A percentile compares a stretch with the other conserved stretches of the same genome.
Evolutionary conservation across 2,113 vertebrate genomes (phyloP).

Genomic region (Xyliphius kryptos): DNA sequence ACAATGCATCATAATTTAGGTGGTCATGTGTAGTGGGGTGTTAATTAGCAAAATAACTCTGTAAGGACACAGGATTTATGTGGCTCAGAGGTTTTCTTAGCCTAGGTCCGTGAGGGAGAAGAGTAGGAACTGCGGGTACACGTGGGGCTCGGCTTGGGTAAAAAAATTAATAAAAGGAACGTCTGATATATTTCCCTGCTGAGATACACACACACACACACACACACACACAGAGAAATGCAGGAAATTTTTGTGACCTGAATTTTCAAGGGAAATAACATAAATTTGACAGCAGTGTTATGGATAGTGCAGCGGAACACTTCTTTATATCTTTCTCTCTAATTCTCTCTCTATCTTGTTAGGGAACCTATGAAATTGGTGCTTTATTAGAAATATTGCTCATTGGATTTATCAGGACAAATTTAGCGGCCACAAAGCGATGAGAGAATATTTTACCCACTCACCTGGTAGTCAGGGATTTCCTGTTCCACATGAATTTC

Average conservation of each 20-base stretch:
- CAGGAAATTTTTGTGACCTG: constrained; percentile 42
- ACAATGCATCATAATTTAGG: constrained; percentile 75
- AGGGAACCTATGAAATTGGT: constrained; percentile 23
- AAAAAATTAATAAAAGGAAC: constrained; percentile 40
- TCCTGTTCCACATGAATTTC: constrained; percentile 67
- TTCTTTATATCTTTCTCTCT: not conserved
- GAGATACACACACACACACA: constrained; percentile 37
- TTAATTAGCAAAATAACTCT: constrained; percentile 82
- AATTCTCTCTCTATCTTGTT: not conserved
- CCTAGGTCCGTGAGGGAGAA: not conserved
- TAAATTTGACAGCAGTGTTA: constrained; percentile 27
- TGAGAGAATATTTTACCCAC: constrained; percentile 49
- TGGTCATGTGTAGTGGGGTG: constrained; percentile 72
- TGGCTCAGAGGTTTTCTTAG: constrained; percentile 20
- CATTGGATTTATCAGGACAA: constrained; percentile 27
- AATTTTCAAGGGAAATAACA: constrained; percentile 37
- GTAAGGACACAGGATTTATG: constrained; percentile 41
- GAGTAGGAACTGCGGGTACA: constrained; percentile 21
- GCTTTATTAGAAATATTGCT: constrained; percentile 35
- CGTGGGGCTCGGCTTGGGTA: constrained; percentile 29
- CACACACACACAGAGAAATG: no score
- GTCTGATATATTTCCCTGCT: constrained; percentile 37
- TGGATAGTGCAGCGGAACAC: not conserved
- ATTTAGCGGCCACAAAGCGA: constrained; percentile 4
- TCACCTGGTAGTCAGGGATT: constrained; percentile 47